Evolutionary conservation across 1,140 invertebrate species (phyloP), one percentile per base, ranked within the genome.

Genomic region (Musca vetustissima): DNA sequence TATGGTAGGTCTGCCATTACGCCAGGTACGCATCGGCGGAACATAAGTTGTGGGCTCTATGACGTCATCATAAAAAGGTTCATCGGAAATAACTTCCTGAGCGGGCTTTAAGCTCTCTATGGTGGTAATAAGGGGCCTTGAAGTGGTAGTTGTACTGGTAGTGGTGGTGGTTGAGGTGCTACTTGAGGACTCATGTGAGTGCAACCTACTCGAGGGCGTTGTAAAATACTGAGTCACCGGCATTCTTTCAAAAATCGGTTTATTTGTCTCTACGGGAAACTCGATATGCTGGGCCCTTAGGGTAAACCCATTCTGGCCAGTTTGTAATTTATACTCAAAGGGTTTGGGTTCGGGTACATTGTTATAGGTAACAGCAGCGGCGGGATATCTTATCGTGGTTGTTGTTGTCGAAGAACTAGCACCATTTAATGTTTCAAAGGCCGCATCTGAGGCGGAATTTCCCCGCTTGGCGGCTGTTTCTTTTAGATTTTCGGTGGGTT

Each of bases 41-140:
- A 79, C 76, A 69, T 82, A 83, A 4, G 80, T 83, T 52, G 81
- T 83, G 21, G 81, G 80, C 19, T 77, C 61, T 50, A 82, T 76
- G 19, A 77, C 66, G 13, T 66, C 67, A 8, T 67, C 67, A 2
- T 64, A 47, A 0, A 48, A 53, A 14, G 66, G 6, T 19, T 70
- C 66, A 13, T 17, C 22, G 25, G 14, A 53, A 24, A 49, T 36
- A 19, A 17, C 21, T 19, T 43, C 48, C 4, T 32, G 47, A 48
- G 21, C 19, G 11, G 66, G 50, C 3, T 7, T 53, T 15, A 53
- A 53, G 15, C 28, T 25, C 43, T 13, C n/a, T 15, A 2, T 19
- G 48, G 61, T 24, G 14, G 47, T 24, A n/a, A n/a, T n/a, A n/a
- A n/a, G n/a, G n/a, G n/a, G n/a, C n/a, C n/a, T n/a, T n/a, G 67